Conservation (phyloP, 2,888 invertebrate species). For the Onthophagus sagittarius region DNA sequence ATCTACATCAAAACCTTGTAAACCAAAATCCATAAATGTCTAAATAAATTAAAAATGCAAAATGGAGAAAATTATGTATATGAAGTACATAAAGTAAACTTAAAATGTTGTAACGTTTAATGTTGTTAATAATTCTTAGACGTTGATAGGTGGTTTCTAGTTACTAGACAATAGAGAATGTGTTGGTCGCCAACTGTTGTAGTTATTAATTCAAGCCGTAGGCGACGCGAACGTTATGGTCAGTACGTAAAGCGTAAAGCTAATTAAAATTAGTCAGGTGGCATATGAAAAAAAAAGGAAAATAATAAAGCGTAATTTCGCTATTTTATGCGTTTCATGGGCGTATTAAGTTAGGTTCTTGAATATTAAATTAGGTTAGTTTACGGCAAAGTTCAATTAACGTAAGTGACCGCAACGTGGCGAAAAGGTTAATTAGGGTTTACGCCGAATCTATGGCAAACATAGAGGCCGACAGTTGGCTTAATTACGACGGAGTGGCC, state of each 20-base stretch:
- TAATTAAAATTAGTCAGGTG: conserved; percentile 10
- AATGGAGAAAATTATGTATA: too few species aligned
- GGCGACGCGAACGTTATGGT: neutral
- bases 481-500: neutral
- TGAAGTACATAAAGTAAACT: too few species aligned
- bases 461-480: neutral
- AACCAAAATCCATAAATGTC: too few species aligned
- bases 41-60: too few species aligned
- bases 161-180: neutral
- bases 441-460: neutral
- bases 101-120: too few species aligned
- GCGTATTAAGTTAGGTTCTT: neutral
- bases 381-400: conserved; percentile 16
- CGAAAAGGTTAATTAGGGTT: neutral
- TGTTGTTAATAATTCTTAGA: too few species aligned
- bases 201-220: neutral
- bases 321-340: neutral
- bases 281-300: conserved; percentile 1
- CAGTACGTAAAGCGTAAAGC: neutral
- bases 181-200: neutral
- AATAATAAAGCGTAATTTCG: neutral
- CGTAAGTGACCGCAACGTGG: conserved; percentile 12
- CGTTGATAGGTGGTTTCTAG: neutral
- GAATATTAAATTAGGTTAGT: neutral
- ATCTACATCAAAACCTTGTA: too few species aligned